Conservation (phyloP, 1,140 invertebrate genomes). For the Brachionus calyciflorus region DNA sequence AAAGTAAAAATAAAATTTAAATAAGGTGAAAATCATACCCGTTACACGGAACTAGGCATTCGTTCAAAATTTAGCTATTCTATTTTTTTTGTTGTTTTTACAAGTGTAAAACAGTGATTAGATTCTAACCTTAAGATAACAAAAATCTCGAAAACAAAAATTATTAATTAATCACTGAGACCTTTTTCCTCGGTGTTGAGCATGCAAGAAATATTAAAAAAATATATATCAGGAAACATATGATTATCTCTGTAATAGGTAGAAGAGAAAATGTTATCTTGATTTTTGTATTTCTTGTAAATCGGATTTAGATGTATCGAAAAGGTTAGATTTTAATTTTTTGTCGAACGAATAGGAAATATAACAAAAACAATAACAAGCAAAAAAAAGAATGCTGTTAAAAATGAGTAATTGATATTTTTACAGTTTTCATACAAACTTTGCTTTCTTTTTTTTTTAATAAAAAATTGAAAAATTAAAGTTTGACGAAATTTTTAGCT, state of each 20-base stretch:
- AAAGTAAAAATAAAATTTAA: no score
- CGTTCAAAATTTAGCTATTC: background rate
- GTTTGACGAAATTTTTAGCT: background rate
- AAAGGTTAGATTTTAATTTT: constrained; percentile 16
- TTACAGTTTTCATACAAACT: no score
- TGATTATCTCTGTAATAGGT: constrained; percentile 10
- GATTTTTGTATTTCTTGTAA: background rate
- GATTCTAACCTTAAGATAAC: no score
- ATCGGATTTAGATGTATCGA: background rate
- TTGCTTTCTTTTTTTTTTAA: no score
- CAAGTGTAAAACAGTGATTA: background rate
- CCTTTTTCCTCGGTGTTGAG: no score
- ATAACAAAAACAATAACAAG: no score
- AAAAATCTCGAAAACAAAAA: background rate
- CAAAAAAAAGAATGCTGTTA: constrained; percentile 19
- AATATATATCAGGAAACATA: background rate
- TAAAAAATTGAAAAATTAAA: background rate
- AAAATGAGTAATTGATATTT: constrained; percentile 40
- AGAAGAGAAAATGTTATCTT: background rate
- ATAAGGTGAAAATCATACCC: no score
- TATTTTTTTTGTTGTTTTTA: background rate
- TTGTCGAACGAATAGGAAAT: no score
- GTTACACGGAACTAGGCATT: no score
- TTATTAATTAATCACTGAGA: background rate
- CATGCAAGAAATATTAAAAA: no score